A percentile compares a stretch with the other conserved stretches of the same genome.
These are phyloP conservation scores for Eurytoma adleriae DNA, from an alignment of 2,888 invertebrate genomes.

Conservation along the genomic window DNA sequence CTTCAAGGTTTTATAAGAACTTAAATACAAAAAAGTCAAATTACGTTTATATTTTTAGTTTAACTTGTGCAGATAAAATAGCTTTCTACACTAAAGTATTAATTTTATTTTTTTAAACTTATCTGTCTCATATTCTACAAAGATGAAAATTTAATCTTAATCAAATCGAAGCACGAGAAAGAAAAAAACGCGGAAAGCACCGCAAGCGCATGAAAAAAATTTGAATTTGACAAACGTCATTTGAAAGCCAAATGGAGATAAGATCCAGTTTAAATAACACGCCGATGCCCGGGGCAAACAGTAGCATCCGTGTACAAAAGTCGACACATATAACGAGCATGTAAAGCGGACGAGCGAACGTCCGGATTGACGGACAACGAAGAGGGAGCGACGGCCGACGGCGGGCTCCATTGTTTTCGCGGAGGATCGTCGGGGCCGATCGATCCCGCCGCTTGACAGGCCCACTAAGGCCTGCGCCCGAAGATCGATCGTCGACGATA, in stretches of 20 bases:
- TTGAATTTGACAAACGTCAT: background rate
- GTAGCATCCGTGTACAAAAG: background rate
- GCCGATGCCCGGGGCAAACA: background rate
- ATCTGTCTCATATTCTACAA: no score
- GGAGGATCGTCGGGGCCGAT: constrained; percentile 57
- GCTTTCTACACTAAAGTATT: no score
- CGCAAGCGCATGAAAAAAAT: background rate
- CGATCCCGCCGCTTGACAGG: constrained; percentile 71
- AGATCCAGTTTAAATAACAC: background rate
- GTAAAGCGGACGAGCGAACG: constrained; percentile 35
- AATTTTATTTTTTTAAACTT: no score
- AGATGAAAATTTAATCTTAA: no score
- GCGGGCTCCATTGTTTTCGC: constrained; percentile 60
- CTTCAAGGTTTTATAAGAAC: no score
- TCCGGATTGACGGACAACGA: constrained; percentile 44
- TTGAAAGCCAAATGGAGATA: background rate
- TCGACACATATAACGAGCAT: constrained; percentile 27
- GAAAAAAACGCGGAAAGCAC: no score
- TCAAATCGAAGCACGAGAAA: no score
- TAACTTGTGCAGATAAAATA: no score
- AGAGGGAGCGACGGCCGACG: constrained; percentile 29
- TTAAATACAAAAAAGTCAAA: no score
- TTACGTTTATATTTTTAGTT: no score
- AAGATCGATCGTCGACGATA: constrained; percentile 75
- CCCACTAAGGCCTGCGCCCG: constrained; percentile 64